Base-by-base conservation (phyloP, 2,888 invertebrate species). In the Entomobrya multifasciata region DNA sequence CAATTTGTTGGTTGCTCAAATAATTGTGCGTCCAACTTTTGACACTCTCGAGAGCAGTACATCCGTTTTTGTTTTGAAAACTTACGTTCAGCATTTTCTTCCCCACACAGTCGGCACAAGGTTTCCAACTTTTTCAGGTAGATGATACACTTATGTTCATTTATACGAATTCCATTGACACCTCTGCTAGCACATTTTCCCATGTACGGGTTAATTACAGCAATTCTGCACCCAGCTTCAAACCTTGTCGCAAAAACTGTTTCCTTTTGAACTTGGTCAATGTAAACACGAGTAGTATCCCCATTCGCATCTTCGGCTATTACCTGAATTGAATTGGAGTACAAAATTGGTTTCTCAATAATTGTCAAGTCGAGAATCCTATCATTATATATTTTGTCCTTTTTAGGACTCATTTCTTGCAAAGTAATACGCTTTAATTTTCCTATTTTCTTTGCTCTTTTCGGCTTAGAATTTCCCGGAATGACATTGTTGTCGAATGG, bases 331-430 rank as follows among this genome's bases (percentile, higher is more conserved):
- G 4, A 8, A 36, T 36, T 4, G 4, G 8, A 4, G 3, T 74
- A 41, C 1, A 67, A 20, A 47, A 47, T 20, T 11, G 88, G 76
- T 13, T 88, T 84, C 11, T 88, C 86, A 30, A 88, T 80, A 0
- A 88, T 30, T 10, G 79, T 79, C 0, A 88, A 27, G 17, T 87
- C 82, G 0, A 88, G 65, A 0, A 76, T 72, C 5, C 55, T 47
- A 6, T 80, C 60, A 27, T 83, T 62, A n/a, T 83, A 88, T 60
- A 86, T 77, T 4, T 44, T 22, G 36, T 88, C 88, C 13, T 22
- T 17, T 17, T 41, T 82, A 5, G 72, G 4, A 17, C 70, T 60
- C 80, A 87, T 87, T 15, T 87, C 85, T 11, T 60, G 1, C 36
- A 86, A 6, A 11, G 65, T 67, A 17, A 88, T n/a, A 4, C 30